Evolutionary conservation across 2,113 vertebrate species (phyloP).

Genomic region (Hucho hucho): DNA sequence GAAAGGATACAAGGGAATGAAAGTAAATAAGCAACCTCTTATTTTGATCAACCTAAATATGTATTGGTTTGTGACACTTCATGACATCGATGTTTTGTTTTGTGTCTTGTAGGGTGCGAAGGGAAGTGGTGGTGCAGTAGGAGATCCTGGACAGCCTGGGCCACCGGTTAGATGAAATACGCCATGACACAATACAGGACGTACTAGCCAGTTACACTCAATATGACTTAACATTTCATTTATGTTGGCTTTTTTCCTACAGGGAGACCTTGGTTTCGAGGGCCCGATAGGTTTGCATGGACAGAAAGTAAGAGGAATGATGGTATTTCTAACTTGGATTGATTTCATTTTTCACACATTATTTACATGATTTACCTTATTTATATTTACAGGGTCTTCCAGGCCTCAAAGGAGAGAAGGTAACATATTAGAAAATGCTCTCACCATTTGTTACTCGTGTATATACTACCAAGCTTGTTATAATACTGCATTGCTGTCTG

Average conservation of each 20-base stretch:
- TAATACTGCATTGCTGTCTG: neutral
- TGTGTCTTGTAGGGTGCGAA: conserved; percentile 33
- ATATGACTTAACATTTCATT: neutral
- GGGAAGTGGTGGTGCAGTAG: conserved; percentile 31
- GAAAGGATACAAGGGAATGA: conserved; percentile 34
- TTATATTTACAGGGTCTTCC: conserved; percentile 23
- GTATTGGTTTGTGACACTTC: neutral
- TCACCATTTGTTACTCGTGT: neutral
- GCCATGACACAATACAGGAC: neutral
- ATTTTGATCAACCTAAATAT: neutral
- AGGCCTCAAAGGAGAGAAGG: conserved; percentile 44
- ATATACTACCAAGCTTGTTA: neutral
- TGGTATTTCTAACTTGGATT: neutral
- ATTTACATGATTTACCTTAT: neutral
- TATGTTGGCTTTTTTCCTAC: conserved; percentile 6
- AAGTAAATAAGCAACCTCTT: conserved; percentile 9
- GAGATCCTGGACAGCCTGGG: conserved; percentile 27
- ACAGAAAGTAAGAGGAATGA: conserved; percentile 22
- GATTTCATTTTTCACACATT: neutral
- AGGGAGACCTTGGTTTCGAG: conserved; percentile 48
- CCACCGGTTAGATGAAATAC: conserved; percentile 18
- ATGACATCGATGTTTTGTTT: neutral
- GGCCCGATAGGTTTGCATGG: conserved; percentile 40
- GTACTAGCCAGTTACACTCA: neutral
- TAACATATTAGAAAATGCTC: conserved; percentile 4